These are phyloP conservation scores for Graptemys geographica DNA, from an alignment of 2,797 vertebrate species.

Conservation along the genomic window DNA sequence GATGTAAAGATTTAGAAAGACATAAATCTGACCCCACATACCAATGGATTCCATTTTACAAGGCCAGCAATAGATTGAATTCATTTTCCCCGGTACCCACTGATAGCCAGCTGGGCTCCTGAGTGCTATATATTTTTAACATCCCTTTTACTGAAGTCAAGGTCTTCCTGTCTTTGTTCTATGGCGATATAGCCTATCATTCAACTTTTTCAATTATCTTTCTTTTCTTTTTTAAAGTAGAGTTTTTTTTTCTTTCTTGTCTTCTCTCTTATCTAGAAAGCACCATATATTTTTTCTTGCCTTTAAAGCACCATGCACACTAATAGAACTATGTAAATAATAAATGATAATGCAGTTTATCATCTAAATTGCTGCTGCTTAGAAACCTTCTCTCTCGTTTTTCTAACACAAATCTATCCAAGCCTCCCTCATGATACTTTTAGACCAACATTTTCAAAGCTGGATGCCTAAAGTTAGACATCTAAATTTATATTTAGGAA, in stretches of 20 bases:
- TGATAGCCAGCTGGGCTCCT: slow-evolving; percentile 66
- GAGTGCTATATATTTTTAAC: slow-evolving; percentile 44
- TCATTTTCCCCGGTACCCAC: slow-evolving; percentile 55
- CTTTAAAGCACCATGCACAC: slow-evolving; percentile 59
- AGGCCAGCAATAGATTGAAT: slow-evolving; percentile 68
- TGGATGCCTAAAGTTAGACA: slow-evolving; percentile 73
- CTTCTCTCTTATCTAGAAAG: not conserved
- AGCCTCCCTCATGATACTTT: slow-evolving; percentile 60
- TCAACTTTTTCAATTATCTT: slow-evolving; percentile 16
- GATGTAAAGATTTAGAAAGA: slow-evolving; percentile 56
- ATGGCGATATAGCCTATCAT: slow-evolving; percentile 26
- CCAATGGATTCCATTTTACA: slow-evolving; percentile 57
- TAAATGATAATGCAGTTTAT: slow-evolving; percentile 71
- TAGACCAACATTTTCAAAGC: slow-evolving; percentile 69
- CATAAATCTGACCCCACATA: slow-evolving; percentile 40
- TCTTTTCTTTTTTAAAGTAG: not conserved
- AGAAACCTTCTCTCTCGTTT: slow-evolving; percentile 69
- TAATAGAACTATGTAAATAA: slow-evolving; percentile 69
- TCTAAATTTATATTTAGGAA: slow-evolving; percentile 68
- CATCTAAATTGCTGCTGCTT: slow-evolving; percentile 62
- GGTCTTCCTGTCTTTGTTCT: slow-evolving; percentile 45
- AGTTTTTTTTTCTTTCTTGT: not conserved
- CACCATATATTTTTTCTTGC: slow-evolving; percentile 14
- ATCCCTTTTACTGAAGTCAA: slow-evolving; percentile 50
- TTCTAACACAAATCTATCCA: slow-evolving; percentile 68